Evolutionary conservation across 2,888 invertebrate genomes (phyloP), one percentile per base, ranked within the genome.

Genomic region (Mylabris sibirica): DNA sequence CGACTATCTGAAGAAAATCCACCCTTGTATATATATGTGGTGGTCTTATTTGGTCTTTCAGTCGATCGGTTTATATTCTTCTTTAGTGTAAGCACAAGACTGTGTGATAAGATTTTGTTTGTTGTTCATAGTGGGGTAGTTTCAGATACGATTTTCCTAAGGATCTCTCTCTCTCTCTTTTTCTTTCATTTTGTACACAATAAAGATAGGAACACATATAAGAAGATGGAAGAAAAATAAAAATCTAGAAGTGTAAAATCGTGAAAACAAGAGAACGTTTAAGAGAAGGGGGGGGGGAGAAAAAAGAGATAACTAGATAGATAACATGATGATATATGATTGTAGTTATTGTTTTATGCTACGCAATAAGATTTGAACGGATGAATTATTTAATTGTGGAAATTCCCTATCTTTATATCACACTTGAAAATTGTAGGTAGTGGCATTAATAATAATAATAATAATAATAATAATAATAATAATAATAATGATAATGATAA

Each of bases 1-100:
- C 24, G 35, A 24, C 38, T 61, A 49, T 38, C 24, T 60, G 66
- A 64, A 65, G 64, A 64, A 66, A 63, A 66, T 66, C 68, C n/a
- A 5, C 17, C 65, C 61, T 64, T 34, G 57, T 12, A 44, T 44
- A n/a, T n/a, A 22, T 26, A 41, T 17, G 5, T 3, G 14, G n/a
- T 41, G 17, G 5, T 44, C 5, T 44, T 17, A 5, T 38, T 9
- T 11, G 35, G 38, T 20, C 9, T n/a, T 17, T 1, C 6, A 1
- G 41, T 4, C n/a, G 49, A 20, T 49, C 24, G 44, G 17, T n/a
- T 44, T 14, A 4, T 41, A 14, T n/a, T 41, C 12, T 14, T 41
- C 14, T 14, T n/a, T 41, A 35, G 3, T 4, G 30, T 30, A 30
- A 30, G 30, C 4, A 9, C 35, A 35, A 6, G 9, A 8, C 38